These are phyloP conservation scores for Hydrolagus affinis DNA, from an alignment of 2,113 vertebrate species.

Conservation along the genomic window DNA sequence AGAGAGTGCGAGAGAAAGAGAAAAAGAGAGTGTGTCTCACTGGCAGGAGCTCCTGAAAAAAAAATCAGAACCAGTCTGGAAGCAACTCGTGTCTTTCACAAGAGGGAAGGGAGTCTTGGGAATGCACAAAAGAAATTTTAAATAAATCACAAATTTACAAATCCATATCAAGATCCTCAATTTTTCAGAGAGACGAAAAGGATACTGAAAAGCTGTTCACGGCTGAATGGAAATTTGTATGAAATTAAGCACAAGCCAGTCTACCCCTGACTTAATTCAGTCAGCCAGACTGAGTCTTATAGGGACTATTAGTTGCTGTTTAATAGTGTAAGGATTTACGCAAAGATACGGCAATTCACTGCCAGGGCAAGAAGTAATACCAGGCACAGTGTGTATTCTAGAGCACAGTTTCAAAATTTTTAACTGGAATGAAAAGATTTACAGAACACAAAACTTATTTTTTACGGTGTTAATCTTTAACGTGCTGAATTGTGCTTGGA, in stretches of 20 bases:
- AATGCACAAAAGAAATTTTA: no score
- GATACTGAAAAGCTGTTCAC: neutral
- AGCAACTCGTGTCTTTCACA: no score
- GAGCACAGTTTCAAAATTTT: neutral
- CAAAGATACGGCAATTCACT: neutral
- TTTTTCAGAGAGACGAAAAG: neutral
- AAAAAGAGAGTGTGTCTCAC: no score
- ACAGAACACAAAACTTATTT: neutral
- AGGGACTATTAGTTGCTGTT: neutral
- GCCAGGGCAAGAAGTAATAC: neutral
- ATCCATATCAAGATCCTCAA: no score
- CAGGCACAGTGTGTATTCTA: neutral
- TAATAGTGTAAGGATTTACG: neutral
- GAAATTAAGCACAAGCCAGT: neutral
- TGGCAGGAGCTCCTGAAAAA: no score
- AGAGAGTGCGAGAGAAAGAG: no score
- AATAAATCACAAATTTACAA: no score
- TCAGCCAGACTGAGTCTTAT: neutral
- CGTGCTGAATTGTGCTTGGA: slow-evolving; percentile 24
- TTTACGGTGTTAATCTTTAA: slow-evolving; percentile 22
- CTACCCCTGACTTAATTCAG: neutral
- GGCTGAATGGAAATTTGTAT: neutral
- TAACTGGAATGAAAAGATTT: slow-evolving; percentile 32
- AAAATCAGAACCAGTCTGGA: no score
- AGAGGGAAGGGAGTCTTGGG: no score